Conservation (phyloP, 2,888 invertebrate species). For the Thymelicus sylvestris region DNA sequence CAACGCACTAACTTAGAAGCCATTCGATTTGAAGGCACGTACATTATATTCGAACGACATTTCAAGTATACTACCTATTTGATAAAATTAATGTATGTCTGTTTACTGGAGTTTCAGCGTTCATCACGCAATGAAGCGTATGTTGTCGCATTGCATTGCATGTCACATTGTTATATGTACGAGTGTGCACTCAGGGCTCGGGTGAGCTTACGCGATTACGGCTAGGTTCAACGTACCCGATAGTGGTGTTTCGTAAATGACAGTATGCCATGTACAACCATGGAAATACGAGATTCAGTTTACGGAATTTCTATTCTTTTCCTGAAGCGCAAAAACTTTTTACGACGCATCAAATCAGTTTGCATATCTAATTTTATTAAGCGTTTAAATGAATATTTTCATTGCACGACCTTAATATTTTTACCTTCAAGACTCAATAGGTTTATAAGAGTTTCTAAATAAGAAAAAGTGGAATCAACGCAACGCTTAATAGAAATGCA, state of each 20-base stretch:
- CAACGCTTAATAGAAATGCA: conserved; percentile 1
- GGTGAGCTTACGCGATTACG: conserved; percentile 35
- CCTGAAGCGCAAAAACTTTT: not conserved
- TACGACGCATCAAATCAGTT: not conserved
- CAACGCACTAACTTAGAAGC: too few species aligned
- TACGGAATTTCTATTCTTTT: conserved; percentile 4
- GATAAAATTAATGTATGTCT: not conserved
- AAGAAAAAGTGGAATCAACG: conserved; percentile 1
- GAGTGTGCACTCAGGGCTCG: conserved; percentile 22
- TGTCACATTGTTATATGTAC: conserved; percentile 24
- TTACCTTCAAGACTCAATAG: not conserved
- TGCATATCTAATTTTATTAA: not conserved
- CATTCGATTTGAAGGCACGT: too few species aligned
- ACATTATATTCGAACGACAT: too few species aligned
- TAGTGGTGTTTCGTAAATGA: conserved; percentile 32
- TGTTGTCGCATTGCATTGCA: conserved; percentile 28
- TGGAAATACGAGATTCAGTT: conserved; percentile 23
- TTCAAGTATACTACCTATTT: too few species aligned
- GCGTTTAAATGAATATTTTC: not conserved
- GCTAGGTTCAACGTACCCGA: conserved; percentile 34
- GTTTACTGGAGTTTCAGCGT: conserved; percentile 9
- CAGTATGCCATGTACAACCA: conserved; percentile 14
- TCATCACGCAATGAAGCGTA: conserved; percentile 31
- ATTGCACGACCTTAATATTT: not conserved
- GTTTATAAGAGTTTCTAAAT: not conserved